Evolutionary conservation across 2,888 invertebrate genomes (phyloP).

Genomic region (Eretmocerus hayati): DNA sequence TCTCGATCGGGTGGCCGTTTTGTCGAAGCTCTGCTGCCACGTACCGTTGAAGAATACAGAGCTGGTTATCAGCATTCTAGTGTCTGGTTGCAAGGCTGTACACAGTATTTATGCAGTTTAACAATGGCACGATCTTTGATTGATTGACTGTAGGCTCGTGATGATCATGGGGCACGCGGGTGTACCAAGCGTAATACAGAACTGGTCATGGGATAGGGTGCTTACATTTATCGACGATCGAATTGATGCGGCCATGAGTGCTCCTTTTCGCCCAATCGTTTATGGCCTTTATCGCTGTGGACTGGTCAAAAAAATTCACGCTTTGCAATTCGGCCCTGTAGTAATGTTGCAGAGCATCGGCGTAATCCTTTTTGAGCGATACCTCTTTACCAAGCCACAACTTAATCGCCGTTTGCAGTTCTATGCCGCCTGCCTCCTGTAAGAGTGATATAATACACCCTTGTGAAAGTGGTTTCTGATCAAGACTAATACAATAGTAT

Average conservation of each 20-base stretch:
- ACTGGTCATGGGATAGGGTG: no score
- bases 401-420: constrained; percentile 31
- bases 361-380: constrained; percentile 45
- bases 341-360: constrained; percentile 43
- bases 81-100: constrained; percentile 49
- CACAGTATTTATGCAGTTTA: no score
- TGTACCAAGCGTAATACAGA: no score
- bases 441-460: no score
- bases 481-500: no score
- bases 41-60: constrained; percentile 73
- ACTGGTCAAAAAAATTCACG: constrained; percentile 51
- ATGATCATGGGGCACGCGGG: no score
- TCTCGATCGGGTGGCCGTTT: constrained; percentile 48
- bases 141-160: no score
- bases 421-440: constrained; percentile 22
- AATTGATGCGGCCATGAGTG: constrained; percentile 54
- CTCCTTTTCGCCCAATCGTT: constrained; percentile 56
- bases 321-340: constrained; percentile 51
- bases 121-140: no score
- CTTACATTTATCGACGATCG: constrained; percentile 52
- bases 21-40: constrained; percentile 64
- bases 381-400: constrained; percentile 30
- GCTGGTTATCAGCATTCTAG: constrained; percentile 65
- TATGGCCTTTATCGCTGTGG: constrained; percentile 47
- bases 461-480: no score